Conservation (phyloP, 2,888 invertebrate genomes). For the Capitulum mitella region DNA sequence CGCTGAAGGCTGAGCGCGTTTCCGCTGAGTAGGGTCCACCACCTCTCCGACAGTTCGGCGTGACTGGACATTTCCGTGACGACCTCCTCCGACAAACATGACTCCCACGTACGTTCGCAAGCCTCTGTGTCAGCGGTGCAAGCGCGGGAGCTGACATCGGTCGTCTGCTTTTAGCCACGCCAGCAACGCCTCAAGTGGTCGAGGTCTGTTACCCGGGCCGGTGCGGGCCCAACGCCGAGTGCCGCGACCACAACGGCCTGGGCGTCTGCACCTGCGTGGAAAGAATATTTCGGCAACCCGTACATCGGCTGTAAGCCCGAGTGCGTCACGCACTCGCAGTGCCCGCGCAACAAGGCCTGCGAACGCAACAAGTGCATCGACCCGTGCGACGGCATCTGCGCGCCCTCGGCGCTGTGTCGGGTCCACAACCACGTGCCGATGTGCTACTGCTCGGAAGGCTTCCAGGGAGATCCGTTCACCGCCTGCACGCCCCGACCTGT, state of each 20-base stretch:
- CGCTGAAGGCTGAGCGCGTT: no score
- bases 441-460: constrained; percentile 64
- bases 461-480: constrained; percentile 67
- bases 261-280: constrained; percentile 65
- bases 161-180: not conserved
- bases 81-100: no score
- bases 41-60: no score
- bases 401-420: constrained; percentile 54
- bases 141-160: not conserved
- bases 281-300: constrained; percentile 72
- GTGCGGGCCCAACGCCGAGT: constrained; percentile 74
- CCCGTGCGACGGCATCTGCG: constrained; percentile 61
- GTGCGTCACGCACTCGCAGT: constrained; percentile 75
- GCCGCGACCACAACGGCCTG: constrained; percentile 65
- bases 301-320: constrained; percentile 69
- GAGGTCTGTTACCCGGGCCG: constrained; percentile 32
- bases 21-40: no score
- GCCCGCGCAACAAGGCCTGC: constrained; percentile 68
- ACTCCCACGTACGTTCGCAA: no score
- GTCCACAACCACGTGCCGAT: constrained; percentile 66
- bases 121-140: no score
- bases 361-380: constrained; percentile 60
- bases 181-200: not conserved
- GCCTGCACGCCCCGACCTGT: constrained; percentile 48
- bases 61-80: no score